Conservation (phyloP, 2,113 vertebrate species). For the Elephas maximus region DNA sequence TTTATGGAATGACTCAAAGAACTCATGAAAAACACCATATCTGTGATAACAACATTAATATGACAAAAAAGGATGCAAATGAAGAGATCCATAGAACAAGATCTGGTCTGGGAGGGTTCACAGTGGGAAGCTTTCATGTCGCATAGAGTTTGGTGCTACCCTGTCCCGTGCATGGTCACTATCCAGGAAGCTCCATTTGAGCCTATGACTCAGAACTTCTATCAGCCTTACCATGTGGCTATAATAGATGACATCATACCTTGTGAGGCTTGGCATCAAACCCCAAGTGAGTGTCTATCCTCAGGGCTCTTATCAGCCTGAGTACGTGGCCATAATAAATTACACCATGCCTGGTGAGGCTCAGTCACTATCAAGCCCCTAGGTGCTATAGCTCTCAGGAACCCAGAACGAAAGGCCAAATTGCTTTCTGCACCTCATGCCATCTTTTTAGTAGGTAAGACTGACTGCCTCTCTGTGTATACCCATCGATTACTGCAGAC, state of each 20-base stretch:
- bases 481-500: neutral
- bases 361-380: neutral
- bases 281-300: neutral
- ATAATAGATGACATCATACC: neutral
- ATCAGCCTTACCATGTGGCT: neutral
- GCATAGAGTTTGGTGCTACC: neutral
- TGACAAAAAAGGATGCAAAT: neutral
- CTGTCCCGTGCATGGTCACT: no score
- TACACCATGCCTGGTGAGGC: neutral
- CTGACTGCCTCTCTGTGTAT: neutral
- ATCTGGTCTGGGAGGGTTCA: neutral
- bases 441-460: neutral
- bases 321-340: neutral
- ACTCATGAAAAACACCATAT: neutral
- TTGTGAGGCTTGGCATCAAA: neutral
- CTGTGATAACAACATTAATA: neutral
- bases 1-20: neutral
- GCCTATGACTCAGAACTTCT: neutral
- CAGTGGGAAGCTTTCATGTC: neutral
- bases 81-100: neutral
- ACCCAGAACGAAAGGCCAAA: neutral
- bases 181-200: neutral
- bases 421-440: neutral
- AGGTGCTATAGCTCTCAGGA: neutral
- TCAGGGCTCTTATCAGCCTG: neutral